A percentile compares a stretch with the other conserved stretches of the same genome.
Conservation (phyloP, 2,888 invertebrate genomes). For the Tubulanus polymorphus region DNA sequence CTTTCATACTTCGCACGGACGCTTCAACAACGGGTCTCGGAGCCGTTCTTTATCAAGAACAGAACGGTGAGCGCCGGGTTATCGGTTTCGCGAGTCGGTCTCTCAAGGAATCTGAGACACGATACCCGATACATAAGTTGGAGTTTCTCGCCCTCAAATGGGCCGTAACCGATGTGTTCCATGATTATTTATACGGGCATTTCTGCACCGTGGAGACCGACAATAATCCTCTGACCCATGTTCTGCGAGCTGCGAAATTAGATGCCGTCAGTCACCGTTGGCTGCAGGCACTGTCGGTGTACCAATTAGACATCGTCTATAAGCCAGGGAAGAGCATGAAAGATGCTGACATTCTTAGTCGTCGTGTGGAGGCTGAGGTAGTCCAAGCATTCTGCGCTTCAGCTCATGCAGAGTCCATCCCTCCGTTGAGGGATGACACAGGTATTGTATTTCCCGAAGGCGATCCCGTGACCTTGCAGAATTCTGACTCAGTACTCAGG, state of each 20-base stretch:
- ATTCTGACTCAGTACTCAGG: no score
- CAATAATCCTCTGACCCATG: conserved; percentile 12
- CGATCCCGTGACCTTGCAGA: no score
- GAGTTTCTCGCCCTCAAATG: conserved; percentile 15
- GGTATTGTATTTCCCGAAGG: no score
- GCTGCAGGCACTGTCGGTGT: conserved; percentile 11
- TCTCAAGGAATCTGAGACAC: conserved; percentile 5
- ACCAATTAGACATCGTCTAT: conserved; percentile 8
- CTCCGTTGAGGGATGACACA: no score
- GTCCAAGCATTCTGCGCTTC: no score
- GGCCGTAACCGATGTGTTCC: conserved; percentile 13
- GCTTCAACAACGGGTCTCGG: conserved; percentile 13
- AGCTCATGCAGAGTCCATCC: no score
- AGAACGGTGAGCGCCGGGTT: conserved; percentile 4
- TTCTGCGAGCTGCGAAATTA: conserved; percentile 10
- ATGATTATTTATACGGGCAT: conserved; percentile 6
- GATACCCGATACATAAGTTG: conserved; percentile 11
- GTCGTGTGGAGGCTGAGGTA: no score
- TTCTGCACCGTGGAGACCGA: not conserved
- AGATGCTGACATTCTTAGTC: conserved; percentile 13
- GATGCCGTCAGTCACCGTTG: conserved; percentile 15
- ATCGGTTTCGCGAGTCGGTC: conserved; percentile 13
- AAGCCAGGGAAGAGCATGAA: conserved; percentile 3
- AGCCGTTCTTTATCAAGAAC: conserved; percentile 15
- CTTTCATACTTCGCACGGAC: conserved; percentile 17